Conservation (phyloP, 1,140 invertebrate genomes). For the Bathynomus jamesi region DNA sequence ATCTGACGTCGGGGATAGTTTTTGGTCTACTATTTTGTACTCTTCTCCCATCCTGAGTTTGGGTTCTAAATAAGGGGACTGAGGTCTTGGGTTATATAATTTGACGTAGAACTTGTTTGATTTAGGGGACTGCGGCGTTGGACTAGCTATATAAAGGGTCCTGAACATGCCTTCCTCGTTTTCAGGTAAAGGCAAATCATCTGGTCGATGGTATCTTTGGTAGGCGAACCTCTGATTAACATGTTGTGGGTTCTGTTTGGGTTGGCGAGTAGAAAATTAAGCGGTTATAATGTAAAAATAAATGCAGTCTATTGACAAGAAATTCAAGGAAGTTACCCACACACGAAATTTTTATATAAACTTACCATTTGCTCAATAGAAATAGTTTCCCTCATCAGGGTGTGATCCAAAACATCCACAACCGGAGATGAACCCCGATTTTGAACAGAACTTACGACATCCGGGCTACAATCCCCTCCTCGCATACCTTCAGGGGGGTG, state of each 20-base stretch:
- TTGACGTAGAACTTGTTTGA: not conserved
- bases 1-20: not conserved
- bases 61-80: not conserved
- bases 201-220: not conserved
- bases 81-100: not conserved
- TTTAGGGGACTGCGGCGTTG: not conserved
- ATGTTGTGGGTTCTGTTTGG: not conserved
- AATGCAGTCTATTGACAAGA: not conserved
- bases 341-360: not conserved
- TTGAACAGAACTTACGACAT: not conserved
- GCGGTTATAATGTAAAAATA: too few species aligned
- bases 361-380: not conserved
- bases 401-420: not conserved
- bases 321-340: not conserved
- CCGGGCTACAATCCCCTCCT: not conserved
- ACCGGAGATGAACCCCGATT: not conserved
- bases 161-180: not conserved
- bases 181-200: not conserved
- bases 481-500: not conserved
- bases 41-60: not conserved
- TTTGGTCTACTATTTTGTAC: not conserved
- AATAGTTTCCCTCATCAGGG: not conserved
- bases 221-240: not conserved
- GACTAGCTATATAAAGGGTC: not conserved
- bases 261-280: too few species aligned